phyloP scores from a whole-genome alignment of 2,797 vertebrate genomes.

The Simalia tracyae region DNA sequence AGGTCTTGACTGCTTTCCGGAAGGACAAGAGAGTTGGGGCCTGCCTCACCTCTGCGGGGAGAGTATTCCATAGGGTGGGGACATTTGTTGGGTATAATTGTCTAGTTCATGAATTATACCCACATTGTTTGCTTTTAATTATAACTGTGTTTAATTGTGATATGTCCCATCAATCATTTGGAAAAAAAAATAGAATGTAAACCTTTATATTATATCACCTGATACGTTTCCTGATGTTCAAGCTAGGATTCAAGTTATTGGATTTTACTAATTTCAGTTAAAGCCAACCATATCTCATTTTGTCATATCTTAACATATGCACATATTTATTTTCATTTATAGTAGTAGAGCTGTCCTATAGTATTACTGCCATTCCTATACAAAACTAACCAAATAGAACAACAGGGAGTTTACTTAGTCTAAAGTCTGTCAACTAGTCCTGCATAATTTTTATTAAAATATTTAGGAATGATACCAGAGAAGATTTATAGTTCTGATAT shows the following conservation, averaged over 20 bases:
- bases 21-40: too few relatives aligned
- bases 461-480: background rate
- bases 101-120: background rate
- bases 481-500: background rate
- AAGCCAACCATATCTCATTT: background rate
- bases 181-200: background rate
- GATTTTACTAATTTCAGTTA: background rate
- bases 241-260: background rate
- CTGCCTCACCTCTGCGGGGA: too few relatives aligned
- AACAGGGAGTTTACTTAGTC: background rate
- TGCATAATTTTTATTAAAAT: background rate
- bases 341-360: background rate
- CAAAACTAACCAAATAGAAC: background rate
- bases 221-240: background rate
- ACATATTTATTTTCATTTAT: background rate
- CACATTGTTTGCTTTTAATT: background rate
- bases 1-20: too few relatives aligned
- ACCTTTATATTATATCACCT: background rate
- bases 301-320: background rate
- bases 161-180: background rate
- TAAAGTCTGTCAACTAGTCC: background rate
- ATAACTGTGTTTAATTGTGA: constrained; percentile 2
- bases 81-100: background rate
- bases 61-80: too few relatives aligned
- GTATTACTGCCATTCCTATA: background rate